Conservation (phyloP, 2,888 invertebrate genomes). For the Sthenelais limicola region DNA sequence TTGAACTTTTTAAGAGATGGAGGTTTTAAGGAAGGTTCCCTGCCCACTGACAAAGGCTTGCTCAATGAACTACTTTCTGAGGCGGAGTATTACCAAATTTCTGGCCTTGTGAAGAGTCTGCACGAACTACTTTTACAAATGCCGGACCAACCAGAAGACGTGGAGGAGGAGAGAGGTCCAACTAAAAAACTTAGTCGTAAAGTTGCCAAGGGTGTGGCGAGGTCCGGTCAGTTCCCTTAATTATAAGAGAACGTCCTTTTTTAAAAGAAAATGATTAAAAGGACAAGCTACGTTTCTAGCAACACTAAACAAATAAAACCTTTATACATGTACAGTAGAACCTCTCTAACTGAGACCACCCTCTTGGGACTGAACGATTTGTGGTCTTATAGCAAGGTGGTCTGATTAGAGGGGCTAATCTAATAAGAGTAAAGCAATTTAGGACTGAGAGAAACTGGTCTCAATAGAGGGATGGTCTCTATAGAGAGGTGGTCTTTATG, state of each 20-base stretch:
- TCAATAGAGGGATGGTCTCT: too few relatives aligned
- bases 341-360: too few relatives aligned
- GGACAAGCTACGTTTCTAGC: too few relatives aligned
- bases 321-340: too few relatives aligned
- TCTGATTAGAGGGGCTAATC: too few relatives aligned
- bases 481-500: too few relatives aligned
- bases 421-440: too few relatives aligned
- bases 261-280: neutral
- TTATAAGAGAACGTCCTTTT: too few relatives aligned
- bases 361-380: too few relatives aligned
- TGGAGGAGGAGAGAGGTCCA: neutral
- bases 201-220: constrained; percentile 30
- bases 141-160: constrained; percentile 8
- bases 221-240: constrained; percentile 25
- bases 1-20: constrained; percentile 68
- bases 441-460: too few relatives aligned
- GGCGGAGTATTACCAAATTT: constrained; percentile 56
- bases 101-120: constrained; percentile 40
- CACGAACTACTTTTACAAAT: constrained; percentile 2
- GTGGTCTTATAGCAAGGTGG: too few relatives aligned
- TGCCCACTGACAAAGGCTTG: constrained; percentile 49
- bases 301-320: too few relatives aligned
- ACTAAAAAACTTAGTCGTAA: constrained; percentile 26
- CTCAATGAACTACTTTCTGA: constrained; percentile 55
- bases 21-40: constrained; percentile 51